phyloP scores from a whole-genome alignment of 2,113 vertebrate species.

The Poeciliopsis turrubarensis region DNA sequence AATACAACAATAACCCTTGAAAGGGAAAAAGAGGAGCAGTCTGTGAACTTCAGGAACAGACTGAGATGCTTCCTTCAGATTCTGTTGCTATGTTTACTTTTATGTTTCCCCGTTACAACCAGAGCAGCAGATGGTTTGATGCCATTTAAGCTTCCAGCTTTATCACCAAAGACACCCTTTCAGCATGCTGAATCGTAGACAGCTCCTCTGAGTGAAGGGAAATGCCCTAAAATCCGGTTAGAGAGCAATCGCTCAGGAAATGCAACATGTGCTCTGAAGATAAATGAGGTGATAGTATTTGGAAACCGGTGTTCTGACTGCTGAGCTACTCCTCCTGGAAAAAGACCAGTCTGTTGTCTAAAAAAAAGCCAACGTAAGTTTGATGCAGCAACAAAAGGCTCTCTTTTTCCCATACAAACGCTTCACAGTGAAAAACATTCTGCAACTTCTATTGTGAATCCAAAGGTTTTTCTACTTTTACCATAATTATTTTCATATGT shows the following conservation, averaged over 20 bases:
- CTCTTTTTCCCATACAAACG: background rate
- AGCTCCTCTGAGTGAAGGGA: slow-evolving; percentile 2
- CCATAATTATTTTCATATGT: no score
- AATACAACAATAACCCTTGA: no score
- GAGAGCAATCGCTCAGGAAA: slow-evolving; percentile 13
- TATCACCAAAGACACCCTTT: background rate
- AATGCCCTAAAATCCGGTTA: background rate
- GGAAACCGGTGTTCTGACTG: background rate
- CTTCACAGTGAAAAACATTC: no score
- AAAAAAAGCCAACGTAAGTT: background rate
- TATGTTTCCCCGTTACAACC: slow-evolving; percentile 16
- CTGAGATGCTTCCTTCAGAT: background rate
- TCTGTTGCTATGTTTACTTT: slow-evolving; percentile 42
- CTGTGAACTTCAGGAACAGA: no score
- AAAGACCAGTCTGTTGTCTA: background rate
- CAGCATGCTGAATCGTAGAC: background rate
- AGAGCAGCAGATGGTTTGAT: background rate
- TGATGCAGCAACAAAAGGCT: background rate
- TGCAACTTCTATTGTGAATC: no score
- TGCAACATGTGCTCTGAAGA: slow-evolving; percentile 8
- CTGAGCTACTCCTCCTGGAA: background rate
- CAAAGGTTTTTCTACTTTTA: no score
- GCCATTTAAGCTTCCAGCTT: slow-evolving; percentile 27
- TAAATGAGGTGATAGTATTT: slow-evolving; percentile 28
- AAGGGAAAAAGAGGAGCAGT: no score